Percentiles rank a stretch among this genome's conserved stretches.
phyloP scores from a whole-genome alignment of 2,113 vertebrate species.

The Tychaedon coryphoeus region DNA sequence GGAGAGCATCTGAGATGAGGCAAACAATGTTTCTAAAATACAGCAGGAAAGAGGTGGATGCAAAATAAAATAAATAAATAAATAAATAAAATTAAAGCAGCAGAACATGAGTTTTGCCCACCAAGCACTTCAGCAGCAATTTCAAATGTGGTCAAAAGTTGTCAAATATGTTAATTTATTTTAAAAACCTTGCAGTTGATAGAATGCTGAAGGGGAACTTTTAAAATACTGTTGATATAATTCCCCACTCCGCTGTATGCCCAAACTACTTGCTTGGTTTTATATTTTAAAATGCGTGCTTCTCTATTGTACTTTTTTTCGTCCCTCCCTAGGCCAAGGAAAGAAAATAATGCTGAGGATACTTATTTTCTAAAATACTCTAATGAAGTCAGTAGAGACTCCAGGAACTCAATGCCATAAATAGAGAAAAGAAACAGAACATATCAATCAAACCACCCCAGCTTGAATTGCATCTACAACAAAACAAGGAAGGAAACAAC shows the following conservation, averaged over 20 bases:
- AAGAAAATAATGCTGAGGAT: conserved; percentile 32
- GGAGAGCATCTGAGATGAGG: neutral
- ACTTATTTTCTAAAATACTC: conserved; percentile 40
- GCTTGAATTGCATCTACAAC: neutral
- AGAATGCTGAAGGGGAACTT: neutral
- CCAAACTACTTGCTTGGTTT: neutral
- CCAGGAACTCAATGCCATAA: neutral
- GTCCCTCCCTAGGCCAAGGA: neutral
- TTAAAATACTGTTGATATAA: neutral
- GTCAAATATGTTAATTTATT: neutral
- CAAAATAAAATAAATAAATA: neutral
- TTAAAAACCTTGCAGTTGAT: neutral
- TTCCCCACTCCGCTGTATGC: neutral
- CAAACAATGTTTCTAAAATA: neutral
- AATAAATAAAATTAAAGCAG: neutral
- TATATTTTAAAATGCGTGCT: neutral
- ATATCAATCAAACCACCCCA: conserved; percentile 46
- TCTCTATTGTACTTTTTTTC: neutral
- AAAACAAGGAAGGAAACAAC: conserved; percentile 14
- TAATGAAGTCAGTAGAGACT: conserved; percentile 59
- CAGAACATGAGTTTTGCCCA: neutral
- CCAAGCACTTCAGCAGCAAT: neutral
- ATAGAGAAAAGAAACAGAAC: conserved; percentile 43
- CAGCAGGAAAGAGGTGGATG: neutral
- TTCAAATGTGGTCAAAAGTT: neutral